phyloP scores from a whole-genome alignment of 1,140 invertebrate species.

The Steinernema feltiae region DNA sequence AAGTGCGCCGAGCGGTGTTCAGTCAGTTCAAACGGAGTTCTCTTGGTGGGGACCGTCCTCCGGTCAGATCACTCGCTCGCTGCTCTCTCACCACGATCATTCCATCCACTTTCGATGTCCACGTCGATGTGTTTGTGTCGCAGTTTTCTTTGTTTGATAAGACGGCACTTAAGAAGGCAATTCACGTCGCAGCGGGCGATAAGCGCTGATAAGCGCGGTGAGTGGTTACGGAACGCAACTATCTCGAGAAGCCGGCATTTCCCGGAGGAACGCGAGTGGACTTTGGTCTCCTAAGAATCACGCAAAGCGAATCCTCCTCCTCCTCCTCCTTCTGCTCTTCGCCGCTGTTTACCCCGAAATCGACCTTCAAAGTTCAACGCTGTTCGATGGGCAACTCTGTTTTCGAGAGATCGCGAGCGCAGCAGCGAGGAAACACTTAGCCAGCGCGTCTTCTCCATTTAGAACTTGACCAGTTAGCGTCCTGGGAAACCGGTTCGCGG shows the following conservation, averaged over 20 bases:
- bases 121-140: constrained; percentile 12
- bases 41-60: background rate
- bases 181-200: background rate
- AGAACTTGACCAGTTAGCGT: background rate
- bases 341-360: background rate
- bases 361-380: background rate
- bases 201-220: background rate
- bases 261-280: background rate
- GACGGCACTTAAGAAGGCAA: constrained; percentile 4
- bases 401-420: no score
- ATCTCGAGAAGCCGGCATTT: background rate
- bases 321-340: no score
- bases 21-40: background rate
- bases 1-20: background rate
- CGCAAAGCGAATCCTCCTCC: no score
- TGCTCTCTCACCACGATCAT: no score
- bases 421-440: background rate
- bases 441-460: no score
- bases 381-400: no score
- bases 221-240: background rate
- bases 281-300: no score
- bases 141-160: constrained; percentile 9
- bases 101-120: constrained; percentile 6
- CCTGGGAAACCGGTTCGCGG: background rate
- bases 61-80: background rate